These are phyloP conservation scores for Paragorgia papillata DNA, from an alignment of 92 coral and sea anemone genomes.

Conservation along the genomic window DNA sequence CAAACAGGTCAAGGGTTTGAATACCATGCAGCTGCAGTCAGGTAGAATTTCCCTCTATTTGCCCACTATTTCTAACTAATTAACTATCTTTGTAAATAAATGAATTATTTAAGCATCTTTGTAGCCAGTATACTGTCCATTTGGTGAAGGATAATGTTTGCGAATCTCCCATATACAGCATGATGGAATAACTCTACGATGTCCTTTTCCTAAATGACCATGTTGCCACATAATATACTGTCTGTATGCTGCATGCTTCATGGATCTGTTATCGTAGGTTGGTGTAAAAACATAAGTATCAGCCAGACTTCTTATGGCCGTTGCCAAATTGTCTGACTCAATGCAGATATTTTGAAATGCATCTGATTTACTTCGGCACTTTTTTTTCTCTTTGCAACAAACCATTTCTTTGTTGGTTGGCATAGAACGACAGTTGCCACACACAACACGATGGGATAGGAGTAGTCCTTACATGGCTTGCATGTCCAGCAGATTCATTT, in stretches of 20 bases:
- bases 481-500: constrained; percentile 8
- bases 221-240: constrained; percentile 54
- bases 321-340: constrained; percentile 51
- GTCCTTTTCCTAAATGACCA: constrained; percentile 45
- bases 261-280: constrained; percentile 41
- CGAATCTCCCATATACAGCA: constrained; percentile 46
- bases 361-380: constrained; percentile 18
- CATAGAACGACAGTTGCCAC: constrained; percentile 10
- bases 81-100: background rate
- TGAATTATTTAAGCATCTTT: background rate
- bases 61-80: background rate
- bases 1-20: too few relatives aligned
- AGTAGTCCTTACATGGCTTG: background rate
- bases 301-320: constrained; percentile 49
- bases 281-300: constrained; percentile 54
- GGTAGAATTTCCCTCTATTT: background rate
- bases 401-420: constrained; percentile 19
- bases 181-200: constrained; percentile 46
- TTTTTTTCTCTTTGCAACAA: constrained; percentile 31
- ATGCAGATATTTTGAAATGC: constrained; percentile 47
- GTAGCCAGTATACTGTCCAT: constrained; percentile 54
- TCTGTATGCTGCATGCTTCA: constrained; percentile 49
- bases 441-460: constrained; percentile 22
- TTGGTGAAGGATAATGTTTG: constrained; percentile 48
- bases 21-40: background rate